Evolutionary conservation across 1,140 invertebrate genomes (phyloP).

Genomic region (Lineus longissimus): DNA sequence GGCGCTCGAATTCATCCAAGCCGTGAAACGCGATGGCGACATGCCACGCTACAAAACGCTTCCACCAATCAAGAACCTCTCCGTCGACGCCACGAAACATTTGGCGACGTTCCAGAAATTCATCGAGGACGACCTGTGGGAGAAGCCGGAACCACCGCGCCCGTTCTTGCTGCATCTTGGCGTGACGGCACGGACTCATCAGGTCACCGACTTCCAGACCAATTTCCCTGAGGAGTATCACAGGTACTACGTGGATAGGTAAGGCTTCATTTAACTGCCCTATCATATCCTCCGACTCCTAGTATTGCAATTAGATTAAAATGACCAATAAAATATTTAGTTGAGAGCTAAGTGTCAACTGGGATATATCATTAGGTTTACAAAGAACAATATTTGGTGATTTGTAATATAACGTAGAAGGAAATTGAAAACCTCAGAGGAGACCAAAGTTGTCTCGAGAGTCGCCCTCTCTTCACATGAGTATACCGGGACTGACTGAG

Average conservation of each 20-base stretch:
- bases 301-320: too few species aligned
- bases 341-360: too few species aligned
- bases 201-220: constrained; percentile 46
- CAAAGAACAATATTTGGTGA: too few species aligned
- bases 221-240: constrained; percentile 45
- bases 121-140: constrained; percentile 38
- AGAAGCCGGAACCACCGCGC: constrained; percentile 39
- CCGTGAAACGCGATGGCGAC: constrained; percentile 24
- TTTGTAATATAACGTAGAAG: too few species aligned
- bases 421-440: too few species aligned
- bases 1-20: constrained; percentile 9
- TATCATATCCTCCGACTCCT: too few species aligned
- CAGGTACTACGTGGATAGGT: constrained; percentile 47
- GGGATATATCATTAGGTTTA: too few species aligned
- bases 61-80: constrained; percentile 44
- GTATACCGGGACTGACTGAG: too few species aligned
- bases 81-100: constrained; percentile 35
- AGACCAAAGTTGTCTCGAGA: too few species aligned
- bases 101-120: constrained; percentile 20
- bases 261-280: too few species aligned
- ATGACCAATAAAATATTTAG: too few species aligned
- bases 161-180: constrained; percentile 52
- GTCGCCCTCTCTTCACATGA: too few species aligned
- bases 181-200: constrained; percentile 51
- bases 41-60: constrained; percentile 43